Evolutionary conservation across 2,113 vertebrate genomes (phyloP), one percentile per base, ranked within the genome.

Genomic region (Ivindomyrus marchei): DNA sequence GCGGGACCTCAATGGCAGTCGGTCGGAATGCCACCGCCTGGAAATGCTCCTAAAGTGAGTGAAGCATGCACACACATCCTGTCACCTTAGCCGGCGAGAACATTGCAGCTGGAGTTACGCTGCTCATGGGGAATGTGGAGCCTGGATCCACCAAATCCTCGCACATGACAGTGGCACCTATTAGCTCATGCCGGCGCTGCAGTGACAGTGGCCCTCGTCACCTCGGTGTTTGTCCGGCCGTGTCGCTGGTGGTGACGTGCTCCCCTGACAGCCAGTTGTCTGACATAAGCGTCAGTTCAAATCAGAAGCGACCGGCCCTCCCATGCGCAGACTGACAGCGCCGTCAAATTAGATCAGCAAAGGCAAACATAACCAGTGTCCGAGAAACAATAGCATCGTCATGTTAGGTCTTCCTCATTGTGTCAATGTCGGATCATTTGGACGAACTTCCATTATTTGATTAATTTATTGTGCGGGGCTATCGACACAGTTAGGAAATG

Each of bases 41-140:
- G 95, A 94, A 92, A 94, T 95, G 91, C 95, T 96, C 90, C 88
- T 98, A 47, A 94, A 92, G 98, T 98, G 95, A 97, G 97, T 94
- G 87, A 86, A 50, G n/a, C 87, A 83, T 88, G 87, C 90, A 53
- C 92, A 47, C 90, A 90, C 91, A 56, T 58, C 56, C 45, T 39
- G 36, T 70, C 90, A 66, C 31, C 92, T 88, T 10, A 62, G 58
- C 58, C 2, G 80, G 83, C 74, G 49, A 45, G 50, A 17, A 88
- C 56, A 88, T 49, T 49, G 50, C 45, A 47, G 45, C 10, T 49
- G 13, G 24, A 27, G 70, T 52, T n/a, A 8, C 49, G 21, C 88
- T 19, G 47, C 15, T 17, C 47, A 1, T n/a, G 88, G 50, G 70
- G 88, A 83, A 39, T 42, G 31, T 13, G n/a, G 13, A 74, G 62